Evolutionary conservation across 2,113 vertebrate genomes (phyloP).

Genomic region (Heloderma charlesbogerti): DNA sequence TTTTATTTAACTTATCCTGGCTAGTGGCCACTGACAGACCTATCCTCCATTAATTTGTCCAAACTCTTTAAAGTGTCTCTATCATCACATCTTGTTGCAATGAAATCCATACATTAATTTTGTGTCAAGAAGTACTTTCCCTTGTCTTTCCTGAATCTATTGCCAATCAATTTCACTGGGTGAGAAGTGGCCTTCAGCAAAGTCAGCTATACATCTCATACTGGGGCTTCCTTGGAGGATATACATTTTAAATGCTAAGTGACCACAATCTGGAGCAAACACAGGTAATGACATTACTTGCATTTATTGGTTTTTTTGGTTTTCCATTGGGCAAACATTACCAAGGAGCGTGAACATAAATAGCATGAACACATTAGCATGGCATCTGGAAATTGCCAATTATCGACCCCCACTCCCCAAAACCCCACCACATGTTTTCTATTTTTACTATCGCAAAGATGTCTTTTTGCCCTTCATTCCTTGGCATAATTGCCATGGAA

Average conservation of each 20-base stretch:
- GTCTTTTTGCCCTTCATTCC: conserved; percentile 54
- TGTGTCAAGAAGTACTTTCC: neutral
- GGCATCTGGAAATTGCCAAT: conserved; percentile 58
- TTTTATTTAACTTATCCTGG: neutral
- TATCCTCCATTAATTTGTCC: neutral
- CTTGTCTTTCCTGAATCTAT: neutral
- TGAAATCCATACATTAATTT: neutral
- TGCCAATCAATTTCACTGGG: neutral
- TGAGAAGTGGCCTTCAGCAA: neutral
- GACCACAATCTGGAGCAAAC: neutral
- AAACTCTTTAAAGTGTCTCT: neutral
- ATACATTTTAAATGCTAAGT: neutral
- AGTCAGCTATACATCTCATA: neutral
- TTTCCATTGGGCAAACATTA: conserved; percentile 46
- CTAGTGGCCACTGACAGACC: neutral
- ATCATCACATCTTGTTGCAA: neutral
- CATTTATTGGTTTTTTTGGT: neutral
- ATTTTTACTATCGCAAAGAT: conserved; percentile 65
- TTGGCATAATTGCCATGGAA: conserved; percentile 81
- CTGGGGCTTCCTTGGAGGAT: neutral
- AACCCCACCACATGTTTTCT: conserved; percentile 45
- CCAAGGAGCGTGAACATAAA: conserved; percentile 50
- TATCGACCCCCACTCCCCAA: conserved; percentile 34
- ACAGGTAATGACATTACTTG: neutral
- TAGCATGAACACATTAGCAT: conserved; percentile 41